Base-by-base conservation (phyloP, 1,140 invertebrate species). In the Cydia strobilella region DNA sequence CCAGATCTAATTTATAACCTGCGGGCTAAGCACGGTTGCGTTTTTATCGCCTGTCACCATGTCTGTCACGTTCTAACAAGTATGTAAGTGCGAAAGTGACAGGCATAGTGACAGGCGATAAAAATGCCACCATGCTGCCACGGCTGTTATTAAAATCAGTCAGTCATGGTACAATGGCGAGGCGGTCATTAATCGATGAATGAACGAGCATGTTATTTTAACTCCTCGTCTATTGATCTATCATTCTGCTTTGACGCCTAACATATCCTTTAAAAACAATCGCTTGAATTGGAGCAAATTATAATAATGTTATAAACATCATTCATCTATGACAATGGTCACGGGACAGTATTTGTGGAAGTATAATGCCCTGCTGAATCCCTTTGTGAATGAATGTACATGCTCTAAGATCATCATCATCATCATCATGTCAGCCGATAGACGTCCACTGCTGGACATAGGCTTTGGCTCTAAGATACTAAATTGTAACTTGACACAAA, bases 81-180 rank as follows among this genome's bases (percentile, higher is more conserved):
- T n/a, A n/a, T n/a, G n/a, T n/a, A n/a, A n/a, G n/a, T n/a, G n/a
- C n/a, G n/a, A n/a, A n/a, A n/a, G n/a, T n/a, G n/a, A n/a, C n/a
- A n/a, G n/a, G n/a, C n/a, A n/a, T n/a, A n/a, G n/a, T n/a, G n/a
- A n/a, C n/a, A n/a, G n/a, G n/a, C n/a, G n/a, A n/a, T n/a, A n/a
- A n/a, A n/a, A n/a, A n/a, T n/a, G n/a, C n/a, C n/a, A n/a, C n/a
- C n/a, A n/a, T n/a, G n/a, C n/a, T n/a, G n/a, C n/a, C n/a, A n/a
- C n/a, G n/a, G n/a, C n/a, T n/a, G n/a, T n/a, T n/a, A n/a, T n/a
- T n/a, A n/a, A n/a, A n/a, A n/a, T n/a, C n/a, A n/a, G n/a, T n/a
- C n/a, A n/a, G n/a, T n/a, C n/a, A n/a, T n/a, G n/a, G n/a, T n/a
- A 54, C 51, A 54, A 54, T 54, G 51, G 20, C 51, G 42, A 45